These are phyloP conservation scores for Vannuccia rotundouncinata DNA, from an alignment of 2,888 invertebrate genomes.

Conservation along the genomic window DNA sequence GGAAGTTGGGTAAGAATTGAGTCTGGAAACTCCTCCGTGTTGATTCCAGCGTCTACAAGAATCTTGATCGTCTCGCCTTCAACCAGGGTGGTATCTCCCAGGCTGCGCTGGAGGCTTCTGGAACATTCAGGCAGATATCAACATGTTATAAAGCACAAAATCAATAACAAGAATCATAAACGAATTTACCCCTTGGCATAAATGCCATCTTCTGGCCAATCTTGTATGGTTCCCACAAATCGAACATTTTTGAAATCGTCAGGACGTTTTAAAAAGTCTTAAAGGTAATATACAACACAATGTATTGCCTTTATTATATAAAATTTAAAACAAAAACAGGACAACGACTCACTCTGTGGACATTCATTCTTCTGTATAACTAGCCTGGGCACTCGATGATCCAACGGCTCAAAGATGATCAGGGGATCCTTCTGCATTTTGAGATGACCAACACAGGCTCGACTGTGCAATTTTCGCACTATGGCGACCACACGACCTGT, in stretches of 20 bases:
- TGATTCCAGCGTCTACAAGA: slow-evolving; percentile 70
- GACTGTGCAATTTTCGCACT: slow-evolving; percentile 66
- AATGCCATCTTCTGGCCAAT: slow-evolving; percentile 64
- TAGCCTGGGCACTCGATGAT: slow-evolving; percentile 70
- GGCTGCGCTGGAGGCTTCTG: not conserved
- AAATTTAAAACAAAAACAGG: not conserved
- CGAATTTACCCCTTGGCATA: slow-evolving; percentile 57
- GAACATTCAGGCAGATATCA: not conserved
- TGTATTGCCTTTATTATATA: not conserved
- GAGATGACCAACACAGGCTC: slow-evolving; percentile 68
- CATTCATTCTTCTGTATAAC: slow-evolving; percentile 66
- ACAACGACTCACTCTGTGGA: slow-evolving; percentile 54
- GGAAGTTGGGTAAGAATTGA: slow-evolving; percentile 62
- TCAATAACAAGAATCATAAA: not conserved
- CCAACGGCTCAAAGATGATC: slow-evolving; percentile 72
- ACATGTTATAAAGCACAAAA: not conserved
- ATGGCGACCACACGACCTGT: slow-evolving; percentile 67
- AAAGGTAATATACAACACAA: not conserved
- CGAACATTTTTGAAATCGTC: slow-evolving; percentile 60
- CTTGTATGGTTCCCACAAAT: slow-evolving; percentile 67
- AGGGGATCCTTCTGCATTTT: slow-evolving; percentile 62
- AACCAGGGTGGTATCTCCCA: slow-evolving; percentile 59
- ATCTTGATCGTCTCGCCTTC: slow-evolving; percentile 73
- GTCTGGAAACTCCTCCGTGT: slow-evolving; percentile 67
- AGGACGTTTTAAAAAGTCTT: slow-evolving; percentile 59